These are phyloP conservation scores for Eubasilissa regina DNA, from an alignment of 1,140 invertebrate species.

Conservation along the genomic window DNA sequence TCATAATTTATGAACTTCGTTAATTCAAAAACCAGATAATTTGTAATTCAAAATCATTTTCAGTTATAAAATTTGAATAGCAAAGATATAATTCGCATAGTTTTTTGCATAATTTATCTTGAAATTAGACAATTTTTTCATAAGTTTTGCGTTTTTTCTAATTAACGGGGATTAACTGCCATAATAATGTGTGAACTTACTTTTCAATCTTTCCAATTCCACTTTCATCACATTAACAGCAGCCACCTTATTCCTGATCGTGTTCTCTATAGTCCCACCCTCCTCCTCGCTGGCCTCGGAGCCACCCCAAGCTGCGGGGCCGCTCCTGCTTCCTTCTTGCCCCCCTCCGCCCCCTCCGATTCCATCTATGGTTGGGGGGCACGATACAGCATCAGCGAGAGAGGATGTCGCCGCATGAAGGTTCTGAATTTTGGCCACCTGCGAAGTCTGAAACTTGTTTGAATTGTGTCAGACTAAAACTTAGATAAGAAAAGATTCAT, in stretches of 20 bases:
- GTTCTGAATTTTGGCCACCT: constrained; percentile 71
- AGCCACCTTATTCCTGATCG: constrained; percentile 51
- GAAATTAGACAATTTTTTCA: too few species aligned
- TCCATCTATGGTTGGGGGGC: constrained; percentile 63
- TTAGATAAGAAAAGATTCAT: too few species aligned
- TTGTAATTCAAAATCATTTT: too few species aligned
- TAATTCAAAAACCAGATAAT: too few species aligned
- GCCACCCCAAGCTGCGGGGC: constrained; percentile 12
- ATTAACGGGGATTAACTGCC: too few species aligned
- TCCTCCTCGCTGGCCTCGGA: constrained; percentile 53
- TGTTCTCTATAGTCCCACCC: constrained; percentile 20
- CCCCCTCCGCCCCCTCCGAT: constrained; percentile 58
- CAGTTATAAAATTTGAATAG: too few species aligned
- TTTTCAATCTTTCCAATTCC: constrained; percentile 56
- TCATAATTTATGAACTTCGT: too few species aligned
- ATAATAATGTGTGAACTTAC: constrained; percentile 25
- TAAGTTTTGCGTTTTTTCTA: too few species aligned
- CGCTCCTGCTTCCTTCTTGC: constrained; percentile 59
- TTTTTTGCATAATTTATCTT: too few species aligned
- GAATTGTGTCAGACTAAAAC: constrained; percentile 32
- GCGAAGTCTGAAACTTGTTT: constrained; percentile 52
- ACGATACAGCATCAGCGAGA: constrained; percentile 66
- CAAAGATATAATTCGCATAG: too few species aligned
- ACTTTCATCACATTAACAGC: constrained; percentile 58
- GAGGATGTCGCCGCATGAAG: constrained; percentile 67